These are phyloP conservation scores for Xenus cinereus DNA, from an alignment of 2,113 vertebrate species.

Conservation along the genomic window DNA sequence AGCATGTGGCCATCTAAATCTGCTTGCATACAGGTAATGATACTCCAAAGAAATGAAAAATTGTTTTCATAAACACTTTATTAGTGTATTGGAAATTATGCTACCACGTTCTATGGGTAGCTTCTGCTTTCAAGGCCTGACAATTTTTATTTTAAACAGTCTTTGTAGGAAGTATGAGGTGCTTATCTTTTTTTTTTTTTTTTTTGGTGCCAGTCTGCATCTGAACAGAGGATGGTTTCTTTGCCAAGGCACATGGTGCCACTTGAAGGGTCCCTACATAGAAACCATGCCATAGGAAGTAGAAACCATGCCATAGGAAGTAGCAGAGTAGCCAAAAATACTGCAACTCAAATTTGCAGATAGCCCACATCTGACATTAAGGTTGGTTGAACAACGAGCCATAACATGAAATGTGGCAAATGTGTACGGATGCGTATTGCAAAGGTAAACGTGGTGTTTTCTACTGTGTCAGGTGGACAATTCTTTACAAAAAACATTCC, in stretches of 20 bases:
- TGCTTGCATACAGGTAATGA: not conserved
- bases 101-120: not conserved
- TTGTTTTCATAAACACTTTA: not conserved
- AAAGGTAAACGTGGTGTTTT: not conserved
- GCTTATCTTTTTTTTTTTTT: not conserved
- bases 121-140: not conserved
- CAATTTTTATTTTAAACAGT: not conserved
- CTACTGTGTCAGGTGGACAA: not conserved
- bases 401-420: not conserved
- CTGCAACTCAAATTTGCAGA: not conserved
- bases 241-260: not conserved
- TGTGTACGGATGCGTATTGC: not conserved
- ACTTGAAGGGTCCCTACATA: not conserved
- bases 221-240: not conserved
- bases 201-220: not conserved
- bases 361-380: not conserved
- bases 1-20: not conserved
- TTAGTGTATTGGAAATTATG: not conserved
- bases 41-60: not conserved
- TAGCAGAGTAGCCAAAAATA: not conserved
- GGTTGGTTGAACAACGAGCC: not conserved
- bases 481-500: not conserved
- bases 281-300: not conserved
- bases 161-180: not conserved
- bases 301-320: not conserved